Base-by-base conservation (phyloP, 2,797 vertebrate species). In the Cuculus canorus region DNA sequence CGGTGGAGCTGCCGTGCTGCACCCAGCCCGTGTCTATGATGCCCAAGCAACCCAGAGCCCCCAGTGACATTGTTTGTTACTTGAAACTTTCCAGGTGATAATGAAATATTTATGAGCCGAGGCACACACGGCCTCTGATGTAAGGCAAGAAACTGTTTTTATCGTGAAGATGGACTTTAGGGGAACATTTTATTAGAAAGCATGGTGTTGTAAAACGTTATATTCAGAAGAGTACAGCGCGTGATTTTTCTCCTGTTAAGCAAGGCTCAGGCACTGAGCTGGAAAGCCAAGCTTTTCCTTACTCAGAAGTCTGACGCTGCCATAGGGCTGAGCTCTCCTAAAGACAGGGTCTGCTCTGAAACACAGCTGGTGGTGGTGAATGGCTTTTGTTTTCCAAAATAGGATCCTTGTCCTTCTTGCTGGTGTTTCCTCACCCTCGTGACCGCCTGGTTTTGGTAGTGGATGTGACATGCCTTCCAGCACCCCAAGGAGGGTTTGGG, bases 251-350 rank as follows among this genome's bases (percentile, higher is more conserved):
- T 45, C 18, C 39, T 1, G 22, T 5, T 8, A 37, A 73, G 82
- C 59, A 21, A 25, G 28, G 57, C 61, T 35, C 32, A 4, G 32
- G 17, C 15, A 1, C 33, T 6, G 23, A 63, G 77, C 30, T 17
- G 66, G 17, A 57, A 77, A 35, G 14, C 25, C 53, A 8, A 65
- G 30, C 1, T 3, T 16, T 32, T n/a, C 53, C 59, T 50, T 27
- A 28, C 53, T n/a, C 63, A 13, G 8, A 1, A 1, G 2, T 4
- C 5, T 0, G 15, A 16, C 25, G 79, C 59, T 39, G 66, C 14
- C 35, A 2, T 1, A 17, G 75, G 59, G 56, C 18, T 70, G 69
- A 19, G n/a, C 30, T 50, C 23, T 52, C 63, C 68, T 30, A 13
- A 56, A 41, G 35, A 19, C 5, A 3, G 18, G 28, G 4, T 19